A percentile compares a stretch with the other conserved stretches of the same genome.
Conservation (phyloP, 2,888 invertebrate genomes). For the Dastarcus helophoroides region DNA sequence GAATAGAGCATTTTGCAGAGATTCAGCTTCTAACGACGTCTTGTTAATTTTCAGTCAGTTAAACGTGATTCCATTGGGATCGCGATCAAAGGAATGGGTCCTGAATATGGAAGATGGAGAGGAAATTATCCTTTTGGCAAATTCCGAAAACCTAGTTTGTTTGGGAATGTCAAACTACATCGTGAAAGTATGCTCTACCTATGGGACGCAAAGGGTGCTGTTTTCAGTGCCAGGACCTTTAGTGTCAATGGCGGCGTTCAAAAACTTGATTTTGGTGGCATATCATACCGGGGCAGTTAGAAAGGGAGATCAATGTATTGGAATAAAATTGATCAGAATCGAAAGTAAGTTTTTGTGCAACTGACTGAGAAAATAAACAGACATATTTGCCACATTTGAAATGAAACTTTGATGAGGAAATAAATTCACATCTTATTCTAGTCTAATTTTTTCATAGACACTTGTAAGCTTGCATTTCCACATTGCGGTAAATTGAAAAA, state of each 20-base stretch:
- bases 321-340: constrained; percentile 42
- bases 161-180: constrained; percentile 63
- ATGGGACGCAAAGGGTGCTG: constrained; percentile 77
- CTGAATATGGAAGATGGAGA: constrained; percentile 67
- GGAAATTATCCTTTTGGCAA: constrained; percentile 53
- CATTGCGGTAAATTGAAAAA: no score
- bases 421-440: no score
- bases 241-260: constrained; percentile 53
- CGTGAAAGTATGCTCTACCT: constrained; percentile 71
- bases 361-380: no score
- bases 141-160: constrained; percentile 67
- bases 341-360: constrained; percentile 26
- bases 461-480: no score
- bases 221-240: constrained; percentile 62
- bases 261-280: constrained; percentile 50
- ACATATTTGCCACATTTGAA: no score
- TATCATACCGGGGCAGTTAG: constrained; percentile 50
- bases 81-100: constrained; percentile 80
- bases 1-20: no score
- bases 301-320: constrained; percentile 44
- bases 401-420: no score
- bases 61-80: constrained; percentile 63
- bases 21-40: background rate
- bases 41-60: constrained; percentile 43
- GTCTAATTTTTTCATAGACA: no score